phyloP scores from a whole-genome alignment of 2,888 invertebrate genomes.

The Polietes domitor region DNA sequence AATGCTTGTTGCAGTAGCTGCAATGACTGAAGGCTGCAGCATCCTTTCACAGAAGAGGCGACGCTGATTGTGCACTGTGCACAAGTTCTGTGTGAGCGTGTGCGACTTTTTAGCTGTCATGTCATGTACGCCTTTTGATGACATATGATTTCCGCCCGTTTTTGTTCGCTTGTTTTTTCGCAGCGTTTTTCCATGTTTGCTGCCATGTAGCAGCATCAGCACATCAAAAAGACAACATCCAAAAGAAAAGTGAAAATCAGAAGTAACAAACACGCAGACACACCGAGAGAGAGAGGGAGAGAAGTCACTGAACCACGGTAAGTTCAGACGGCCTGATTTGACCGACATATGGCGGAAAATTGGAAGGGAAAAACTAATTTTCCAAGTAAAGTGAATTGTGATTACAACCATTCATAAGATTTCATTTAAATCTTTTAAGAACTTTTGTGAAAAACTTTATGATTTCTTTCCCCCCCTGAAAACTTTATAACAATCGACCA shows the following conservation, averaged over 20 bases:
- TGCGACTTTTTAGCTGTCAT: slow-evolving; percentile 5
- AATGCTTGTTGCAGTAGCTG: background rate
- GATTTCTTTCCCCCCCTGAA: background rate
- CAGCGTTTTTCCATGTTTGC: background rate
- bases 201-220: background rate
- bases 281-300: too few relatives aligned
- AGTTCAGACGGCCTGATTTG: background rate
- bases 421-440: background rate
- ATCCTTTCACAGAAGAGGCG: background rate
- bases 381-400: background rate
- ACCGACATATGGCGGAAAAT: background rate
- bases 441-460: background rate
- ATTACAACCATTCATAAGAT: background rate
- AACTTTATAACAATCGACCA: background rate
- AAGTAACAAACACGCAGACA: too few relatives aligned
- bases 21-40: background rate
- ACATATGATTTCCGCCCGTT: background rate
- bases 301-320: background rate
- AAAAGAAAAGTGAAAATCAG: background rate
- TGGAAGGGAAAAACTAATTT: too few relatives aligned
- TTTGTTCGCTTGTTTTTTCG: background rate
- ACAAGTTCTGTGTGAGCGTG: background rate
- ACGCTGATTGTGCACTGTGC: background rate
- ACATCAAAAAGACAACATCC: background rate
- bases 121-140: slow-evolving; percentile 5